Evolutionary conservation across 2,888 invertebrate genomes (phyloP), one percentile per base, ranked within the genome.

Genomic region (Drosophila neonasuta): DNA sequence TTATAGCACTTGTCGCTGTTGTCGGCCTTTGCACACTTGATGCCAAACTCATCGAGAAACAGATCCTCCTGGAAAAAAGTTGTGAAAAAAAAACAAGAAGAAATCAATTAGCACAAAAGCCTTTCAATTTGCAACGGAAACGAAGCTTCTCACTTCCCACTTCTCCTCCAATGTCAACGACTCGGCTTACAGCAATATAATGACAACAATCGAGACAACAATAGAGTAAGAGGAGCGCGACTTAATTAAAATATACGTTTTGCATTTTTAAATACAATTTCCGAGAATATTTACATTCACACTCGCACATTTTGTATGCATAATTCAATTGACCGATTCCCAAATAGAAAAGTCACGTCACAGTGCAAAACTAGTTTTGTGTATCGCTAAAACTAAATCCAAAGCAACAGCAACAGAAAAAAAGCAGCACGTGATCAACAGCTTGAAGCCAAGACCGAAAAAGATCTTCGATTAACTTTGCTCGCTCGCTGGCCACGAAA

Each of bases 11-110:
- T 86, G 36, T 83, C 85, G 50, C 87, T 78, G 55, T 68, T 81
- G 70, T 86, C 86, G 48, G 79, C 84, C 67, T 75, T 74, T 8
- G 71, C 76, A 64, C 89, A 89, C 51, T 80, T 74, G 8, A 88
- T 79, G 32, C 89, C 89, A 49, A 88, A 88, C 50, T 89, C 89
- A 62, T 89, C 88, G 51, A 84, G 76, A 79, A 88, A 89, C 11
- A 76, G 57, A 59, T 80, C 78, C 78, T 88, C 88, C 89, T 89
- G 79, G 59, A 81, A 88, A 71, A 36, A 8, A 66, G 17, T 45
- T 5, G 32, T 3, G 61, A 29, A 7, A 44, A 7, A 44, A 36
- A 36, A 3, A 8, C 39, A 15, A 5, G 1, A 24, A 24, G 24
- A 41, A 54, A 50, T 63, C 68, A 69, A 58, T 74, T 49, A 56